These are phyloP conservation scores for Sepioteuthis lessoniana DNA, from an alignment of 2,888 invertebrate species.

Conservation along the genomic window DNA sequence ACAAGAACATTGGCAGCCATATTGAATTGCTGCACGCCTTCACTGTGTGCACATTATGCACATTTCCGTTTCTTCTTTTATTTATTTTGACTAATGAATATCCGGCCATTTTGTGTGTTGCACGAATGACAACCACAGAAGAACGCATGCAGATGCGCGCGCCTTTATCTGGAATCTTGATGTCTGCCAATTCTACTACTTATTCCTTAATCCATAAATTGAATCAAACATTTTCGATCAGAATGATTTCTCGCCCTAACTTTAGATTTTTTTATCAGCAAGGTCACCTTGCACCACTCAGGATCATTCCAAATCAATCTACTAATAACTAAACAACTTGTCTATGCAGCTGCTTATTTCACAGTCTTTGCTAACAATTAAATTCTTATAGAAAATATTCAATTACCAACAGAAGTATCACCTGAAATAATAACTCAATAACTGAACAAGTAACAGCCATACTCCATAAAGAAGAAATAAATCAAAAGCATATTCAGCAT, in stretches of 20 bases:
- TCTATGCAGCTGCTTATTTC: no score
- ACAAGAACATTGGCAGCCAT: background rate
- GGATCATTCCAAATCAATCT: background rate
- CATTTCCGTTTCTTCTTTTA: background rate
- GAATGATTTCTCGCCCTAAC: background rate
- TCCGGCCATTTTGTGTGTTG: background rate
- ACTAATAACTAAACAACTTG: no score
- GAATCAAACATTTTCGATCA: background rate
- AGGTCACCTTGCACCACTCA: background rate
- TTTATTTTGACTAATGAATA: background rate
- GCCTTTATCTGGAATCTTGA: background rate
- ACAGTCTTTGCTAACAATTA: no score
- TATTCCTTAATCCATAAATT: background rate
- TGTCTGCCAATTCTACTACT: background rate
- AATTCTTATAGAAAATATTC: no score
- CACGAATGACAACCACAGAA: background rate
- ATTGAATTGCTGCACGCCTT: background rate
- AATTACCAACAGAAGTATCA: no score
- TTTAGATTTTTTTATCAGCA: background rate
- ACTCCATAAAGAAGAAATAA: no score
- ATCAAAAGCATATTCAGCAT: no score
- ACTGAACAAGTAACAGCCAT: no score
- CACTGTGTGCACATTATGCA: background rate
- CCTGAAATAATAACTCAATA: no score
- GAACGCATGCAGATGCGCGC: background rate